phyloP scores from a whole-genome alignment of 2,113 vertebrate species.

The Cisticola juncidis region DNA sequence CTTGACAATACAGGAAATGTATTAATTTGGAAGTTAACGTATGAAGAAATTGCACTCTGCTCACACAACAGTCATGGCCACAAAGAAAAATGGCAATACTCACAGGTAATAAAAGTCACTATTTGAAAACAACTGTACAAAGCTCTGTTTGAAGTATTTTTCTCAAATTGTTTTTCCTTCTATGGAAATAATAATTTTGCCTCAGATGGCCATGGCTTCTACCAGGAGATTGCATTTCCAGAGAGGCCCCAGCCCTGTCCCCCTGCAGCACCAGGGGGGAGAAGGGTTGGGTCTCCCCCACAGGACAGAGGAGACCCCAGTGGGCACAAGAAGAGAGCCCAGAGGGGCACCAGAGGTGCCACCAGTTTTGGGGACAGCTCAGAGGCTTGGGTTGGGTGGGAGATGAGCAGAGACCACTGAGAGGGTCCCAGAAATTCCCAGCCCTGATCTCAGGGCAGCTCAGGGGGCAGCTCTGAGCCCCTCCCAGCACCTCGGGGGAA shows the following conservation, averaged over 20 bases:
- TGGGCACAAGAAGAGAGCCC: neutral
- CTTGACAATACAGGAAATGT: neutral
- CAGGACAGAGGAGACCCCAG: neutral
- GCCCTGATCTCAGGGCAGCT: neutral
- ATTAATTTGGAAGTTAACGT: neutral
- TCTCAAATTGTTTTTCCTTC: conserved; percentile 20
- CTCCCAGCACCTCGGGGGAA: neutral
- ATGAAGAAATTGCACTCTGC: neutral
- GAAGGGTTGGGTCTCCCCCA: rapidly evolving
- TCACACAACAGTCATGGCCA: neutral
- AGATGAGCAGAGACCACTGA: neutral
- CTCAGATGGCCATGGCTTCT: neutral
- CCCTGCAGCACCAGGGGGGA: neutral
- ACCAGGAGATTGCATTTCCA: neutral
- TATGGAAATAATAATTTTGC: conserved; percentile 18
- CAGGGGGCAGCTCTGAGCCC: rapidly evolving
- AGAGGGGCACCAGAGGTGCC: neutral
- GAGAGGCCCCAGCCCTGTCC: neutral
- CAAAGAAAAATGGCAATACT: neutral
- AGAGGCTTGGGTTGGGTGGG: neutral
- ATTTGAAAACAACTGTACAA: neutral
- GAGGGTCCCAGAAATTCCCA: neutral
- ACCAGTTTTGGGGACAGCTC: neutral
- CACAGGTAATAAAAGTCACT: neutral
- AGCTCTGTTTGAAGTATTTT: neutral